phyloP scores from a whole-genome alignment of 2,797 vertebrate species.

The Rhodeus uyekii region DNA sequence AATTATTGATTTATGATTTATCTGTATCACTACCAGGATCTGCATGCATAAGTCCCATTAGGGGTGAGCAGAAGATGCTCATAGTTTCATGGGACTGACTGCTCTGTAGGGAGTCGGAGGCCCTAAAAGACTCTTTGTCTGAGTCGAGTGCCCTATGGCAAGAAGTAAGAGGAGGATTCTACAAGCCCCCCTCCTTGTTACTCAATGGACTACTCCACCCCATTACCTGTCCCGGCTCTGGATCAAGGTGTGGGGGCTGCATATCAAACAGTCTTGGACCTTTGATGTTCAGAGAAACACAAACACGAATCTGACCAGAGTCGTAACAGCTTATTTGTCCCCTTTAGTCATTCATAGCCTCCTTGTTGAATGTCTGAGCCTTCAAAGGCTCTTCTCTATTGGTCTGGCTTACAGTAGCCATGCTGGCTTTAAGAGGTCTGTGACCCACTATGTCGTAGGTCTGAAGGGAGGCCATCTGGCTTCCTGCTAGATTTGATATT shows the following conservation, averaged over 20 bases:
- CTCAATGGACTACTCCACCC: slow-evolving; percentile 76
- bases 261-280: slow-evolving; percentile 80
- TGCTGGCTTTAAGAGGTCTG: slow-evolving; percentile 68
- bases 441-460: slow-evolving; percentile 60
- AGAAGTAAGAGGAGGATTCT: slow-evolving; percentile 67
- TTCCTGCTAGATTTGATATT: slow-evolving; percentile 84
- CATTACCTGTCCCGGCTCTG: slow-evolving; percentile 77
- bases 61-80: slow-evolving; percentile 50
- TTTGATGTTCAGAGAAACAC: slow-evolving; percentile 84
- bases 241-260: slow-evolving; percentile 80
- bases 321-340: slow-evolving; percentile 87
- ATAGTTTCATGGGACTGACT: slow-evolving; percentile 58
- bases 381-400: slow-evolving; percentile 77
- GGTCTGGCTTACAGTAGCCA: slow-evolving; percentile 77
- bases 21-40: not conserved
- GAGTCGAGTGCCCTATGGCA: slow-evolving; percentile 75
- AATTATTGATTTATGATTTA: not conserved
- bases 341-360: slow-evolving; percentile 83
- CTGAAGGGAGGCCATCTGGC: slow-evolving; percentile 79
- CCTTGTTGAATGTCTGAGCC: slow-evolving; percentile 80
- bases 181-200: slow-evolving; percentile 60
- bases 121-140: slow-evolving; percentile 75
- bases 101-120: slow-evolving; percentile 73
- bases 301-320: slow-evolving; percentile 81
- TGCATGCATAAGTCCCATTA: too few relatives aligned